Evolutionary conservation across 2,797 vertebrate species (phyloP).

Genomic region (Tokudaia muenninki): DNA sequence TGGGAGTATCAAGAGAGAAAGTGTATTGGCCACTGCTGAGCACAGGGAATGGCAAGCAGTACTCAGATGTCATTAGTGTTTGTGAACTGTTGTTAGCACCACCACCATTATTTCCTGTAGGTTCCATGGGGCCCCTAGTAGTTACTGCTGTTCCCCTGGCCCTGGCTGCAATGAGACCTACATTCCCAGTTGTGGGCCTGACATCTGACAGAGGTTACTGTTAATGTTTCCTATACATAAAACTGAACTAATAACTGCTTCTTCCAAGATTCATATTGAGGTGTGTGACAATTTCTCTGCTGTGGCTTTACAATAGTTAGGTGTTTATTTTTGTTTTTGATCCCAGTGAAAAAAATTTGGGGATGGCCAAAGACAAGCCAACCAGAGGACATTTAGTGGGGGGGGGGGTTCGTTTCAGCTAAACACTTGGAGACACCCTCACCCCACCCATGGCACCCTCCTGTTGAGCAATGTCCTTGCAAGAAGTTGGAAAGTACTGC

Average conservation of each 20-base stretch:
- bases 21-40: neutral
- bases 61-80: neutral
- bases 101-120: fast-evolving
- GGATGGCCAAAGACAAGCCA: neutral
- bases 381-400: neutral
- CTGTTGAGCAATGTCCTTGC: too few relatives aligned
- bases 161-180: neutral
- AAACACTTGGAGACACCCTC: neutral
- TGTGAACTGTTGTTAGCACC: neutral
- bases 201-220: neutral
- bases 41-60: neutral
- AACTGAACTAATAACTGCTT: neutral
- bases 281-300: neutral
- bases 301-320: neutral
- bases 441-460: too few relatives aligned
- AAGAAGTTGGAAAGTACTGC: neutral
- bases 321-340: neutral
- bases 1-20: neutral
- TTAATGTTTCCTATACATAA: neutral
- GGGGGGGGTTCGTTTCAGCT: neutral
- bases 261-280: neutral
- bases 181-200: neutral
- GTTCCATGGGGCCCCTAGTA: neutral
- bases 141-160: neutral
- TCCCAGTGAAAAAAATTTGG: neutral